These are phyloP conservation scores for Cataglyphis hispanica DNA, from an alignment of 1,140 invertebrate genomes.

Conservation along the genomic window DNA sequence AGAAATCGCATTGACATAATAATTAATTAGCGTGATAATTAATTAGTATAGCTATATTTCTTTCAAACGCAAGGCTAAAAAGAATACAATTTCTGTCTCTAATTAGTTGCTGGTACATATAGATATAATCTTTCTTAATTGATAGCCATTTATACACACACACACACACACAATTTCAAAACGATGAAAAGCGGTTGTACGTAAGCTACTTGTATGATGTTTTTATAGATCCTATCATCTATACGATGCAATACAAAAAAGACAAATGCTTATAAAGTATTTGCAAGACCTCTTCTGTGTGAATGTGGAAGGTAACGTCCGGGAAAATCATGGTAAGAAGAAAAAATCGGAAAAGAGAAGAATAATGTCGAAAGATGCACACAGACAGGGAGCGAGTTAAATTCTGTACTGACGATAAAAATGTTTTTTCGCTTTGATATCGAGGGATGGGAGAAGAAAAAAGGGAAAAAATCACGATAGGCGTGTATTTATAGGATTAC, in stretches of 20 bases:
- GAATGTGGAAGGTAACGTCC: constrained; percentile 65
- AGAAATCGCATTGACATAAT: constrained; percentile 50
- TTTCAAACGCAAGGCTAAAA: constrained; percentile 15
- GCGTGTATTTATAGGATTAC: constrained; percentile 63
- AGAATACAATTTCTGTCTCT: constrained; percentile 28
- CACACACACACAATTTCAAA: not conserved
- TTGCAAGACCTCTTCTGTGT: constrained; percentile 69
- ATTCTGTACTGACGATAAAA: constrained; percentile 71
- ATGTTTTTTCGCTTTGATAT: constrained; percentile 69
- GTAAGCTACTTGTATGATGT: not conserved
- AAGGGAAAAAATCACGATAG: not conserved
- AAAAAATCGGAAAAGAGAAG: constrained; percentile 40
- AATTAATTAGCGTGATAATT: constrained; percentile 72
- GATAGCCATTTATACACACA: constrained; percentile 65
- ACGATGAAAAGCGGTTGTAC: constrained; percentile 21
- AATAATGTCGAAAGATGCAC: constrained; percentile 34
- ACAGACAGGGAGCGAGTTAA: constrained; percentile 35
- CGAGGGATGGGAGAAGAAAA: constrained; percentile 16
- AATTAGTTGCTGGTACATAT: constrained; percentile 67
- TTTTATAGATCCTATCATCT: constrained; percentile 19
- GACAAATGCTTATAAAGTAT: constrained; percentile 25
- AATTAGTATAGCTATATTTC: constrained; percentile 51
- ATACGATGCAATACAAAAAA: constrained; percentile 47
- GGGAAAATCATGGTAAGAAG: constrained; percentile 34
- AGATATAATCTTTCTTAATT: constrained; percentile 76